Conservation (phyloP, 2,888 invertebrate species). For the Gastrophysa polygoni region DNA sequence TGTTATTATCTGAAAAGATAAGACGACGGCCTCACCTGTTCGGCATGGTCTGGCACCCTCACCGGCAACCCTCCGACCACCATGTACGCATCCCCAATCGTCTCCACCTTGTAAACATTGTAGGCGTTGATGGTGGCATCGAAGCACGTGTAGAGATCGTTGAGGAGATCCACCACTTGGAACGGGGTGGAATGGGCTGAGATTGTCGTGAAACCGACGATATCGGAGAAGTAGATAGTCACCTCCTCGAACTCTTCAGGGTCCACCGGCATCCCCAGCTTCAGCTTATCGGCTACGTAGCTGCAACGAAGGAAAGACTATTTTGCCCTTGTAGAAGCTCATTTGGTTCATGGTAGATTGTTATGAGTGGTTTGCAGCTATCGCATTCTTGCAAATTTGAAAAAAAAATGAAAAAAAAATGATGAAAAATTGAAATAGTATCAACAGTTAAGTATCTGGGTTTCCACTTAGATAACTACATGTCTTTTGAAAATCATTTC, state of each 20-base stretch:
- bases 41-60: conserved; percentile 80
- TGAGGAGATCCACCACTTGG: conserved; percentile 86
- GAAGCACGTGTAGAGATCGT: conserved; percentile 92
- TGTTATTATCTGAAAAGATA: no score
- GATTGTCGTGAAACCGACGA: conserved; percentile 92
- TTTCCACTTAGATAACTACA: no score
- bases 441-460: no score
- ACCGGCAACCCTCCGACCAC: conserved; percentile 88
- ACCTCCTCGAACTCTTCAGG: conserved; percentile 92
- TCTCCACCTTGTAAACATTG: conserved; percentile 92
- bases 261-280: conserved; percentile 88
- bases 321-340: no score
- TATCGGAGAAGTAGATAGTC: conserved; percentile 94
- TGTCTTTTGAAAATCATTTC: no score
- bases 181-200: conserved; percentile 92
- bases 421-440: no score
- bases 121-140: conserved; percentile 93
- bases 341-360: no score
- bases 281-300: conserved; percentile 89
- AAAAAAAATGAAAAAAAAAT: no score
- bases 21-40: conserved; percentile 58
- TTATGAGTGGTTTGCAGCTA: no score
- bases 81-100: conserved; percentile 95
- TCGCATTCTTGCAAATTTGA: no score
- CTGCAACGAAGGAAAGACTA: conserved; percentile 61